Evolutionary conservation across 1,140 invertebrate genomes (phyloP), one percentile per base, ranked within the genome.

Genomic region (Diorhabda elongata): DNA sequence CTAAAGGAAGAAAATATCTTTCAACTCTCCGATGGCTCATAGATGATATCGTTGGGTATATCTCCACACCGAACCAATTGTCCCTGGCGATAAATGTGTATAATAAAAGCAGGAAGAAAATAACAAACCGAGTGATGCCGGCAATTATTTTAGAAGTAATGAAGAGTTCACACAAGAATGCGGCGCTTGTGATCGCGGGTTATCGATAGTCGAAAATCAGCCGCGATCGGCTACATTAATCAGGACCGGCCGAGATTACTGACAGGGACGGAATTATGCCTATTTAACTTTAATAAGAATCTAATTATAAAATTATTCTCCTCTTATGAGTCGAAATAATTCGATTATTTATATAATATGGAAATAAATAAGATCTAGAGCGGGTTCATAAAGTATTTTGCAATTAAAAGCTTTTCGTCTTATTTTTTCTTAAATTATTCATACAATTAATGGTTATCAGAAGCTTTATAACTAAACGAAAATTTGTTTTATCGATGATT

Each of bases 111-210:
- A 44, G 61, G 61, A 62, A 62, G 44, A 42, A 62, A 62, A 42
- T 44, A 62, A 62, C 47, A 52, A 52, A 52, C 61, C 42, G 42
- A 62, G 44, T 44, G 61, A 44, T 52, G 47, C 47, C 61, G 61
- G 61, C 61, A 62, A 62, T 62, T 62, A 62, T 62, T 62, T 62
- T 62, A 42, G 61, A 62, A 11, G 61, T 62, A 62, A 62, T 62
- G 61, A 62, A 62, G 61, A 62, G 61, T 62, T 62, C 61, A 62
- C 61, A 62, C 61, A 44, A 11, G 42, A 44, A 44, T 42, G 61
- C 61, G 61, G 61, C 61, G 61, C 44, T 44, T 62, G 44, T 62
- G 61, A 62, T 62, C 61, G 44, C 47, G 6, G 47, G 47, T 52
- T 52, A 52, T 52, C 47, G 47, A 52, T 52, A 52, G 47, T 52